Evolutionary conservation across 2,888 invertebrate genomes (phyloP), one percentile per base, ranked within the genome.

Genomic region (Cactoblastis cactorum): DNA sequence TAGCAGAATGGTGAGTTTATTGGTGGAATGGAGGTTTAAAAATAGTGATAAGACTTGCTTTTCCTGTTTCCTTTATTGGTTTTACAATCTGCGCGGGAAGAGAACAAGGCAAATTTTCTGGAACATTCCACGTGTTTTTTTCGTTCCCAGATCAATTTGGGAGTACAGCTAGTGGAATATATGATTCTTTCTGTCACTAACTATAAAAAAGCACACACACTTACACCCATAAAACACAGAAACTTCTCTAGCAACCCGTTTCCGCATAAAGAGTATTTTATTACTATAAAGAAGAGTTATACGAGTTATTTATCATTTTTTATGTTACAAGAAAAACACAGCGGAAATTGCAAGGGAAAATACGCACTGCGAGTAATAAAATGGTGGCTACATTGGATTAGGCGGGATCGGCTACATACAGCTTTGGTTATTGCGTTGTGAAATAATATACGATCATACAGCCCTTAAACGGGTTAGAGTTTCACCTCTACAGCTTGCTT

Each of bases 231-330:
- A 48, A 32, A 49, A n/a, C 38, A 39, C 41, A 19, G 14, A n/a
- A 48, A 49, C 14, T 41, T 34, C 49, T 38, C 48, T 46, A 35
- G 17, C 24, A 34, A 43, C 41, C 49, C 49, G 12, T 49, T 43
- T 14, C 49, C 22, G 19, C 22, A 22, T 49, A 49, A 49, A 49
- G 41, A 49, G 49, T 41, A 41, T 49, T 49, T 49, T 49, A 49
- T 49, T 49, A 49, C 49, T 49, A 41, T 34, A 41, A 41, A 49
- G 41, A 41, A 49, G 49, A 49, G 49, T 49, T 49, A 49, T 49
- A 49, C 39, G 49, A 32, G 34, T n/a, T 49, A 49, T 49, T 49
- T 49, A 49, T 49, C 49, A 49, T 49, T 49, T 49, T 49, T 49
- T 49, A 49, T 49, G 49, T 49, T 41, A 49, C 49, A 49, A 41